Evolutionary conservation across 30 jellyfish, hydroid and myxozoan species (phyloP).

Genomic region (Catostylus mosaicus): DNA sequence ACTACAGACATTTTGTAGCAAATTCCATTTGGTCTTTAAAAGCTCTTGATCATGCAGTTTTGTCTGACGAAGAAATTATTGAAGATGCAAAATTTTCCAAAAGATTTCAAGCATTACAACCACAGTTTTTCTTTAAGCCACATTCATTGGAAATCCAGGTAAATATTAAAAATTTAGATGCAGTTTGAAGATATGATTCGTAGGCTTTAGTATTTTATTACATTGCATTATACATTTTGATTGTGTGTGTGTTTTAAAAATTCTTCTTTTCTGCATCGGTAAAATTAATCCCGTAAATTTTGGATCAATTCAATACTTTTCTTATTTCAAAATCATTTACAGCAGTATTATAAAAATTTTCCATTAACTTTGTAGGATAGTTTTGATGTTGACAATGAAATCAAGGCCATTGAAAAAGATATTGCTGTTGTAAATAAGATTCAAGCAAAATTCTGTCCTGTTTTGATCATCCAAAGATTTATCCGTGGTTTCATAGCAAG

Average conservation of each 20-base stretch:
- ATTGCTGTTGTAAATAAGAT: slow-evolving; percentile 52
- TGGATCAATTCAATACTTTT: too few relatives aligned
- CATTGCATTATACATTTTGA: neutral
- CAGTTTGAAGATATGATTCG: neutral
- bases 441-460: slow-evolving; percentile 88
- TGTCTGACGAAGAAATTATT: slow-evolving; percentile 91
- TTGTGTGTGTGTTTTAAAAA: neutral
- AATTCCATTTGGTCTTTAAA: slow-evolving; percentile 91
- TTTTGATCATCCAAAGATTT: slow-evolving; percentile 71
- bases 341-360: too few relatives aligned
- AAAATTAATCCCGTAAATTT: too few relatives aligned
- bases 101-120: slow-evolving; percentile 55
- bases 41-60: slow-evolving; percentile 70
- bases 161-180: neutral
- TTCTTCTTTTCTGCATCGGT: too few relatives aligned
- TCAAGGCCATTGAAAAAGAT: slow-evolving; percentile 24
- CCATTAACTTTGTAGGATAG: slow-evolving; percentile 8
- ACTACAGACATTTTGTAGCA: slow-evolving; percentile 83
- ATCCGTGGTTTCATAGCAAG: slow-evolving; percentile 81
- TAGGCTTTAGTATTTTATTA: neutral
- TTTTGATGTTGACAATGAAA: slow-evolving; percentile 16
- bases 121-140: slow-evolving; percentile 65
- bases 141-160: slow-evolving; percentile 24
- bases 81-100: slow-evolving; percentile 81
- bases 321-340: too few relatives aligned